Conservation (phyloP, 2,888 invertebrate species). For the Parnassius smintheus region DNA sequence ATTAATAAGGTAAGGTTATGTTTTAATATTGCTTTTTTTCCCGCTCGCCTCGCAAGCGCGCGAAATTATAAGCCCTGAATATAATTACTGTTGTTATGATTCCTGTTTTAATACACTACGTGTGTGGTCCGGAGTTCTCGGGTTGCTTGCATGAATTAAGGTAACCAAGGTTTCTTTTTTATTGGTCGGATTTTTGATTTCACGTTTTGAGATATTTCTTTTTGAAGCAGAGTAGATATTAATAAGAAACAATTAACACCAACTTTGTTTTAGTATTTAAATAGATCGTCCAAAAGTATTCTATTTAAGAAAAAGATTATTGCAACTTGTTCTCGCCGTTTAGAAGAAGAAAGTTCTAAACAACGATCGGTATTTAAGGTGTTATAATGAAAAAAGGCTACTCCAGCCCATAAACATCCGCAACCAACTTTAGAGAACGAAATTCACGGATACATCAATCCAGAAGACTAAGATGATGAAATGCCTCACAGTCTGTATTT, state of each 20-base stretch:
- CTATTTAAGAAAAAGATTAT: too few relatives aligned
- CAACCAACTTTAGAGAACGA: too few relatives aligned
- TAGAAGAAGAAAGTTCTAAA: too few relatives aligned
- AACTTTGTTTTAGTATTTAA: not conserved
- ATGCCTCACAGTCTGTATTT: too few relatives aligned
- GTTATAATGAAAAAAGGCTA: too few relatives aligned
- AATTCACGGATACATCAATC: too few relatives aligned
- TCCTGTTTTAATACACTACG: conserved; percentile 70
- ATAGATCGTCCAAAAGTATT: too few relatives aligned
- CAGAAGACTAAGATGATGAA: too few relatives aligned
- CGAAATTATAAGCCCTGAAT: conserved; percentile 76
- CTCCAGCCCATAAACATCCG: too few relatives aligned
- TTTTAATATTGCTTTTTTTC: conserved; percentile 73
- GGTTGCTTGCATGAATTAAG: conserved; percentile 34
- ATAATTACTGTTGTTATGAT: conserved; percentile 75
- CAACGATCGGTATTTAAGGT: too few relatives aligned
- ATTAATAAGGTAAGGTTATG: conserved; percentile 78
- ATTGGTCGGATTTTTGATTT: conserved; percentile 29
- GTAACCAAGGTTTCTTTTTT: conserved; percentile 16
- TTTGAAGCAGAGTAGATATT: too few relatives aligned
- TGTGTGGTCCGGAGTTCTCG: conserved; percentile 67
- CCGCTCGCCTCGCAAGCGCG: conserved; percentile 54
- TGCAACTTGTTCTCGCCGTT: too few relatives aligned
- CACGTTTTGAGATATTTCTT: not conserved
- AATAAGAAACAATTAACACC: not conserved